phyloP scores from a whole-genome alignment of 1,140 invertebrate species.

The Drosophila kepulauana region DNA sequence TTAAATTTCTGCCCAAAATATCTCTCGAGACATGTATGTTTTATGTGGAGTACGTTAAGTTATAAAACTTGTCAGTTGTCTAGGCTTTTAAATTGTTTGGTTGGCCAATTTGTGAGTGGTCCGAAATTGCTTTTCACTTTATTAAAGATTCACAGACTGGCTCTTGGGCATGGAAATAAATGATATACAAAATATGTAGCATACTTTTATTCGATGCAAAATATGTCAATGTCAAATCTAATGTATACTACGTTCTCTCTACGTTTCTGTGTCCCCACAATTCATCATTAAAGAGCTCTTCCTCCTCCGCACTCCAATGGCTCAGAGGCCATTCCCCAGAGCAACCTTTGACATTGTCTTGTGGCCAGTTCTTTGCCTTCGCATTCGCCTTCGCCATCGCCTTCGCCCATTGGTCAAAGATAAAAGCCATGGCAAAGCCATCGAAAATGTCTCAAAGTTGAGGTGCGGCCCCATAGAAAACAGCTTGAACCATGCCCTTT shows the following conservation, averaged over 20 bases:
- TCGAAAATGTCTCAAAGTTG: slow-evolving; percentile 44
- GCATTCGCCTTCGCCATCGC: too few relatives aligned
- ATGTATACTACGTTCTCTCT: slow-evolving; percentile 51
- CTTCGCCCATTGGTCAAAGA: slow-evolving; percentile 34
- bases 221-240: slow-evolving; percentile 79
- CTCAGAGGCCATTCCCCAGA: slow-evolving; percentile 29
- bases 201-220: slow-evolving; percentile 76
- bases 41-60: background rate
- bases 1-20: background rate
- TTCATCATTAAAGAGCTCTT: slow-evolving; percentile 72
- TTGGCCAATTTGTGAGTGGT: background rate
- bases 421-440: slow-evolving; percentile 16
- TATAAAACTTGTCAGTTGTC: background rate
- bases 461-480: slow-evolving; percentile 62
- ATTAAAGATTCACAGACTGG: slow-evolving; percentile 29
- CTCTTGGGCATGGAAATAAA: slow-evolving; percentile 42
- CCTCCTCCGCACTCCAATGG: background rate
- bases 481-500: slow-evolving; percentile 36
- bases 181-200: slow-evolving; percentile 69
- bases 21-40: background rate
- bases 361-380: background rate
- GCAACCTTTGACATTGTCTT: slow-evolving; percentile 55
- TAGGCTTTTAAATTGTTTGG: slow-evolving; percentile 4
- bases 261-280: slow-evolving; percentile 50
- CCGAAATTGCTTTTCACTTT: slow-evolving; percentile 35